Base-by-base conservation (phyloP, 2,797 vertebrate species). In the Sebastiscus tertius region DNA sequence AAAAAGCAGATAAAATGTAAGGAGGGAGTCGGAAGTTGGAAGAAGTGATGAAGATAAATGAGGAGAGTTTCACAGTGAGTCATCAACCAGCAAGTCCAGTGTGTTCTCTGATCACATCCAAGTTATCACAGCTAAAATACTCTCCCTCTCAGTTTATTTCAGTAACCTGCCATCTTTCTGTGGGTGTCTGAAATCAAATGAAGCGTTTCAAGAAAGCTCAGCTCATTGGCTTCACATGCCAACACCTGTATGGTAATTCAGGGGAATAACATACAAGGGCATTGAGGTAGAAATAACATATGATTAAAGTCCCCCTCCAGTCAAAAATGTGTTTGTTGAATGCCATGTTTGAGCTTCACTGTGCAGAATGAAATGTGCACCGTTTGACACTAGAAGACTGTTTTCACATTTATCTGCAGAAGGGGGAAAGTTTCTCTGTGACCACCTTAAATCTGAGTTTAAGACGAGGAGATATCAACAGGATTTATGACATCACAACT, bases 31-130 rank as follows among this genome's bases (percentile, higher is more conserved):
- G 7, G 20, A 67, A 20, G n/a, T 12, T 29, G 49, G 61, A 73
- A 42, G 71, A 9, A 59, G 26, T 14, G 72, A 77, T 56, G 18
- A 27, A 39, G 61, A 56, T 54, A 49, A 72, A 64, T 42, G 33
- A 69, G 31, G 54, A 74, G 33, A n/a, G 56, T 62, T 75, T 78
- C 24, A 73, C 55, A 75, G 72, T 27, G 68, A 83, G 67, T 75
- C 56, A 75, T 75, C 69, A 74, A 22, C 16, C 64, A 62, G 54
- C 3, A 52, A 56, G 58, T 69, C 60, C 77, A 74, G 22, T 5
- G 13, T 67, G 65, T 75, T 79, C 65, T 73, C 65, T 70, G 61
- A 78, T 86, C 77, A 81, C 12, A 8, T 79, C 67, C 65, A 69
- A 63, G 52, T 82, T n/a, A 52, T 64, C 61, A 54, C 10, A 42